These are phyloP conservation scores for Folsomia manolachei DNA, from an alignment of 2,888 invertebrate genomes.

Conservation along the genomic window DNA sequence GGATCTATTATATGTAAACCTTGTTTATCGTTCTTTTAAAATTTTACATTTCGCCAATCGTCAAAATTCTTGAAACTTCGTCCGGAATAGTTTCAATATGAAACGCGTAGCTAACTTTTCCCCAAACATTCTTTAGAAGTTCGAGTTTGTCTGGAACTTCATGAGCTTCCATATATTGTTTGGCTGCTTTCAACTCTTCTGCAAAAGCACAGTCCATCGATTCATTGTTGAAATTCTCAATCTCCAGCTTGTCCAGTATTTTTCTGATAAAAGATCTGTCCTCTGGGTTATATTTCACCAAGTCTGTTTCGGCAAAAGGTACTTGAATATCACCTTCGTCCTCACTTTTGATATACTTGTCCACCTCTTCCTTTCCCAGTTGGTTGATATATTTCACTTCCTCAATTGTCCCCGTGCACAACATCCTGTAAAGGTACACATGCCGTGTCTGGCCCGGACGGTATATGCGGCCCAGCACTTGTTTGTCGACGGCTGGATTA, in stretches of 20 bases:
- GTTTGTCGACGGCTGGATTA: slow-evolving; percentile 99
- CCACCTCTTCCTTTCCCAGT: background rate
- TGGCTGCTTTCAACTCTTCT: background rate
- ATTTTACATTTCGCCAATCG: too few species aligned
- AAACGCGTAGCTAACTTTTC: background rate
- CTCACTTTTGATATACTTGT: background rate
- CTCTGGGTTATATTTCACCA: background rate
- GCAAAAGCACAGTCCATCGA: background rate
- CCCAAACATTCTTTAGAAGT: background rate
- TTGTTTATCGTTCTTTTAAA: too few species aligned
- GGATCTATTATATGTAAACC: too few species aligned
- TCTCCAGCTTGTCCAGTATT: background rate
- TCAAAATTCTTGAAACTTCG: too few species aligned
- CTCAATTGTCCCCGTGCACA: slow-evolving; percentile 94
- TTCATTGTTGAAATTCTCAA: background rate
- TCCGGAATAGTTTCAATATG: background rate
- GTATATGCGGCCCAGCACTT: slow-evolving; percentile 99
- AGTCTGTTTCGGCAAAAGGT: background rate
- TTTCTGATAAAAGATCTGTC: background rate
- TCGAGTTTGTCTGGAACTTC: background rate
- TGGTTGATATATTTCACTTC: slow-evolving; percentile 64
- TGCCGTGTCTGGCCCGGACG: slow-evolving; percentile 97
- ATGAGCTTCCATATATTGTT: background rate
- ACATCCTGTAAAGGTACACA: slow-evolving; percentile 90
- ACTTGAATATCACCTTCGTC: background rate